Conservation (phyloP, 2,113 vertebrate genomes). For the Sphyrna mokarran region DNA sequence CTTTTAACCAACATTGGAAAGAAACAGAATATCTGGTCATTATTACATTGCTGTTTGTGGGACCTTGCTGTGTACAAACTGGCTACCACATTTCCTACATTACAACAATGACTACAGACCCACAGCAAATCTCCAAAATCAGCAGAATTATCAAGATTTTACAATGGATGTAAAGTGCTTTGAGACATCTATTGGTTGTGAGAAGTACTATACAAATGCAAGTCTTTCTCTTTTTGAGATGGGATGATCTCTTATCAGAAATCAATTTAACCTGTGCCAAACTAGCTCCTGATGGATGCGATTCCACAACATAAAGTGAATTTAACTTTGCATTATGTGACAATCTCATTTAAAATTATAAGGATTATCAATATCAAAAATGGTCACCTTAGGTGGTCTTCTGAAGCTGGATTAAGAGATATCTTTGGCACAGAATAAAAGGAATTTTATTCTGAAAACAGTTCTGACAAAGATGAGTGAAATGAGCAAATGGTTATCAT, state of each 20-base stretch:
- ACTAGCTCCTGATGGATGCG: not conserved
- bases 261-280: not conserved
- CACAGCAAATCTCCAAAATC: no score
- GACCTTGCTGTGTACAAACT: no score
- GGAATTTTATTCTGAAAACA: not conserved
- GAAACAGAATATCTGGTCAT: no score
- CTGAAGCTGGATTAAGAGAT: not conserved
- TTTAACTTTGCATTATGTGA: not conserved
- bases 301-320: not conserved
- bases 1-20: no score
- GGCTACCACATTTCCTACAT: no score
- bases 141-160: no score
- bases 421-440: not conserved
- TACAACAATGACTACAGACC: no score
- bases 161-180: no score
- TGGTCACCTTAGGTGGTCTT: not conserved
- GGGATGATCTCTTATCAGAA: not conserved
- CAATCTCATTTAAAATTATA: not conserved
- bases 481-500: not conserved
- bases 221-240: not conserved
- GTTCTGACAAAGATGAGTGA: not conserved
- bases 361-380: not conserved
- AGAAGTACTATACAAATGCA: no score
- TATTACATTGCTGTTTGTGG: no score
- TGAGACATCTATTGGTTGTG: no score